These are phyloP conservation scores for Larimichthys crocea DNA, from an alignment of 2,113 vertebrate species.

Conservation along the genomic window DNA sequence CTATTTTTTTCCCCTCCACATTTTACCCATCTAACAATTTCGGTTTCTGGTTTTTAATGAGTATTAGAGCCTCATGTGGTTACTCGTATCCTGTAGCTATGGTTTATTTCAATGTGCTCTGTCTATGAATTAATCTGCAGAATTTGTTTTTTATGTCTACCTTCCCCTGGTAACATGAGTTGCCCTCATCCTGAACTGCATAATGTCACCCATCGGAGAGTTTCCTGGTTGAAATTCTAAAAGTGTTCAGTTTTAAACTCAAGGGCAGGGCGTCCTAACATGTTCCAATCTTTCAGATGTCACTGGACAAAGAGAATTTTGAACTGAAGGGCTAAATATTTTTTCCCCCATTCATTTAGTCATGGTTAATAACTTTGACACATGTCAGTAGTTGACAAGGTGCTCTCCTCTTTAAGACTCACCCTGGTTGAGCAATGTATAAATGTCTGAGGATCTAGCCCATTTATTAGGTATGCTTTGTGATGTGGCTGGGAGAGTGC, in stretches of 20 bases:
- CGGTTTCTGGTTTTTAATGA: neutral
- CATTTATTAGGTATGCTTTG: constrained; percentile 75
- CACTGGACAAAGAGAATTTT: constrained; percentile 16
- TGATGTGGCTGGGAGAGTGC: constrained; percentile 63
- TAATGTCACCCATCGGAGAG: neutral
- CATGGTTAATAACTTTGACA: constrained; percentile 32
- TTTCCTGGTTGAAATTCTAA: neutral
- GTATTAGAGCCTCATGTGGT: neutral
- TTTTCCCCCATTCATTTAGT: constrained; percentile 11
- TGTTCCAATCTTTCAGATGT: constrained; percentile 14
- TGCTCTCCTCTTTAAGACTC: constrained; percentile 30
- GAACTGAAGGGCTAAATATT: constrained; percentile 16
- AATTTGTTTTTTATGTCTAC: neutral
- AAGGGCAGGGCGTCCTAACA: neutral
- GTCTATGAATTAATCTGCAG: neutral
- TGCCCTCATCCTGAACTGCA: neutral
- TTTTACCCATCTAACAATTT: neutral
- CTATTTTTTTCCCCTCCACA: neutral
- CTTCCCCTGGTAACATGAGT: neutral
- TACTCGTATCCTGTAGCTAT: neutral
- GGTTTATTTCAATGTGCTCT: neutral
- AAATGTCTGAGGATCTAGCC: constrained; percentile 38
- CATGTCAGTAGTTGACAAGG: constrained; percentile 30
- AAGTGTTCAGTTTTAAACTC: neutral
- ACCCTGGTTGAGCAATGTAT: constrained; percentile 21